Percentiles rank a stretch among this genome's conserved stretches.
These are phyloP conservation scores for Hemichromis elongatus DNA, from an alignment of 2,113 vertebrate species.

Conservation along the genomic window DNA sequence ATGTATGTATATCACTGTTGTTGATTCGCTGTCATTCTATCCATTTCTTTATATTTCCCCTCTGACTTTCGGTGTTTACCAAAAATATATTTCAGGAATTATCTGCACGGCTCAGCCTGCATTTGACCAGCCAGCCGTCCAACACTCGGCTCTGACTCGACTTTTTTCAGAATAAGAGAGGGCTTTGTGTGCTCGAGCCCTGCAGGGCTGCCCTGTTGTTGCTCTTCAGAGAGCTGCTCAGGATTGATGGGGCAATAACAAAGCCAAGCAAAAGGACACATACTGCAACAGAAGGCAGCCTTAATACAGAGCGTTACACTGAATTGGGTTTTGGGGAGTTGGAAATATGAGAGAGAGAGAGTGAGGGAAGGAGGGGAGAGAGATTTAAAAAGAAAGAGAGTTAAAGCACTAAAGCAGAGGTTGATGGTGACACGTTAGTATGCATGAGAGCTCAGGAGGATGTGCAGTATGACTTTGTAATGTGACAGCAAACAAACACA, in stretches of 20 bases:
- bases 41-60: neutral
- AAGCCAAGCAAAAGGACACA: neutral
- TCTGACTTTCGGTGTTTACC: neutral
- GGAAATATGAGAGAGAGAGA: neutral
- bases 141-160: fast-evolving
- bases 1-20: neutral
- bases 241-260: conserved; percentile 14
- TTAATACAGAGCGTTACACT: neutral
- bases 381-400: neutral
- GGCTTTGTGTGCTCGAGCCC: neutral
- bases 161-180: neutral
- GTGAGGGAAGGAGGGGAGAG: neutral
- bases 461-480: neutral
- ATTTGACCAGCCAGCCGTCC: neutral
- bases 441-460: neutral
- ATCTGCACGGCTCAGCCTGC: neutral
- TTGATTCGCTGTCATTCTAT: neutral
- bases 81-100: neutral
- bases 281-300: neutral
- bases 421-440: neutral
- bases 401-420: neutral
- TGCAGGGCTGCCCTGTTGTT: neutral
- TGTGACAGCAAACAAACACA: neutral
- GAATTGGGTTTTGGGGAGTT: neutral
- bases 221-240: neutral